Evolutionary conservation across 2,113 vertebrate species (phyloP).

Genomic region (Chlamydotis undulata): DNA sequence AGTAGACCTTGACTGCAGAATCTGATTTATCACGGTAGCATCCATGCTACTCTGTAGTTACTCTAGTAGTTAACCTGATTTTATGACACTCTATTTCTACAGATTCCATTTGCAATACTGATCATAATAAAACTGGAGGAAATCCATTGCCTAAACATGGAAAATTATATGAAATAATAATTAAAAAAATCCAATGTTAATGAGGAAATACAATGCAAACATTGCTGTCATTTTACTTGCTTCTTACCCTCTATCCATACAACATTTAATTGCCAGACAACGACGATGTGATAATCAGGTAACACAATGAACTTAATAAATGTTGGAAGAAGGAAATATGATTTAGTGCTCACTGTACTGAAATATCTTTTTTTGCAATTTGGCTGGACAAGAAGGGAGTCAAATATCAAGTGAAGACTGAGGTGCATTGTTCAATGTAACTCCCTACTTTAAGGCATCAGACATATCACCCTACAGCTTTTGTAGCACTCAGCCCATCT

Average conservation of each 20-base stretch:
- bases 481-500: background rate
- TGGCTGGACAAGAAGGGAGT: background rate
- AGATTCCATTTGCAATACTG: background rate
- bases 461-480: background rate
- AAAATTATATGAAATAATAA: background rate
- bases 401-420: background rate
- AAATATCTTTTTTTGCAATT: background rate
- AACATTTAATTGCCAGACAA: background rate
- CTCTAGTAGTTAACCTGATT: background rate
- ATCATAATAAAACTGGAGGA: background rate
- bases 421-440: accelerated
- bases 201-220: background rate
- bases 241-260: background rate
- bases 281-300: background rate
- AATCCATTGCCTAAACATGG: background rate
- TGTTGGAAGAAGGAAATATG: background rate
- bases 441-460: background rate
- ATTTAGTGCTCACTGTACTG: background rate
- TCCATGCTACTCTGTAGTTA: background rate
- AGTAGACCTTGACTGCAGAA: background rate
- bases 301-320: background rate
- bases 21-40: background rate
- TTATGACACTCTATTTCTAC: background rate
- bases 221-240: background rate
- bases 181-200: accelerated